phyloP scores from a whole-genome alignment of 2,888 invertebrate genomes.

The Eulithis prunata region DNA sequence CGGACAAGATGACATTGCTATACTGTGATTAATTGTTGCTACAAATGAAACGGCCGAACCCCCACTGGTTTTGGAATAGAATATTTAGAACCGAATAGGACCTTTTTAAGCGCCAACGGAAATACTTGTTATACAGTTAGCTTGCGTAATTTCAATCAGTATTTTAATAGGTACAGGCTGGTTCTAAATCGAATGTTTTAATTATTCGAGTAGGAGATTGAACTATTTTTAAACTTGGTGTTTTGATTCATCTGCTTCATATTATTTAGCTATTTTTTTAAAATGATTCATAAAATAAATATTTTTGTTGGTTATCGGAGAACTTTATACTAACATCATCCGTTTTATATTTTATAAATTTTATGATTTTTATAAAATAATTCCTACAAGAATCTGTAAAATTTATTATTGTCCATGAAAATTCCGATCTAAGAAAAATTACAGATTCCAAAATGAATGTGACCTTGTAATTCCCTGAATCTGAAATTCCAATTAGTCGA shows the following conservation, averaged over 20 bases:
- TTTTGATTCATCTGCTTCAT: conserved; percentile 19
- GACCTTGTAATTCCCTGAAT: conserved; percentile 23
- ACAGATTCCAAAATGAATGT: not conserved
- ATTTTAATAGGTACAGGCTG: conserved; percentile 27
- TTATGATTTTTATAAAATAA: too few species aligned
- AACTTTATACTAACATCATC: too few species aligned
- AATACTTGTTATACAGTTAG: conserved; percentile 44
- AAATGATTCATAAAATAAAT: too few species aligned
- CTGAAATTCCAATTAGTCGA: conserved; percentile 36
- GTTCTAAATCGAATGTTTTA: conserved; percentile 23
- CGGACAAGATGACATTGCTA: conserved; percentile 80
- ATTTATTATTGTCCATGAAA: too few species aligned
- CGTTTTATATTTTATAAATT: too few species aligned
- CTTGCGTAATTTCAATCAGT: conserved; percentile 34
- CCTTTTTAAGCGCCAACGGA: conserved; percentile 74
- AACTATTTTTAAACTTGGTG: conserved; percentile 17
- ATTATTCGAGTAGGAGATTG: conserved; percentile 10
- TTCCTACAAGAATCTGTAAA: too few species aligned
- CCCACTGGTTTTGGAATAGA: conserved; percentile 83
- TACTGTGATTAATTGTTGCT: conserved; percentile 82
- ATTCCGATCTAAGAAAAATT: not conserved
- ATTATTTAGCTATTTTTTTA: not conserved
- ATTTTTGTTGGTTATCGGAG: too few species aligned
- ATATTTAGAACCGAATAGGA: conserved; percentile 68
- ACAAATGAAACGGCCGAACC: conserved; percentile 78